Evolutionary conservation across 2,888 invertebrate species (phyloP).

Genomic region (Aleiodes leptofemur): DNA sequence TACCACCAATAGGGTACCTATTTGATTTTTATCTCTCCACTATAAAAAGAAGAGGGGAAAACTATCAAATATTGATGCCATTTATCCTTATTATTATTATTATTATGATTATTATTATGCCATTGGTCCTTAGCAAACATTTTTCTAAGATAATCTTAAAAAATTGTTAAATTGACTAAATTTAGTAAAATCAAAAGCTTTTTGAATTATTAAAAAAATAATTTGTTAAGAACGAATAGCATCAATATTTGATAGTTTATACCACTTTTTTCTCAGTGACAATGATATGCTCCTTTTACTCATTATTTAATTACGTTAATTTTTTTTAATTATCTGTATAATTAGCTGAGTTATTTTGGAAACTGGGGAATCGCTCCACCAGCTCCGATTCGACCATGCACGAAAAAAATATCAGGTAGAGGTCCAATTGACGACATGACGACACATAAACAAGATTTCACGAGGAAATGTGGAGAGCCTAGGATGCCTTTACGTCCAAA

Average conservation of each 20-base stretch:
- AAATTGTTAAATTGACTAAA: no score
- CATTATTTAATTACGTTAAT: background rate
- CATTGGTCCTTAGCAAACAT: no score
- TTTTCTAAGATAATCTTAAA: no score
- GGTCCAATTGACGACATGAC: constrained; percentile 85
- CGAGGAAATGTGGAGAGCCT: constrained; percentile 62
- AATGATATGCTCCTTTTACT: background rate
- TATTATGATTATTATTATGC: no score
- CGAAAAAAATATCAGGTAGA: constrained; percentile 70
- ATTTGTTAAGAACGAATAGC: no score
- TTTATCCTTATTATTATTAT: no score
- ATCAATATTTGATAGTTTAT: no score
- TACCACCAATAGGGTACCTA: constrained; percentile 64
- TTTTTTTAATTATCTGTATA: background rate
- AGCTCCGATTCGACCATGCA: constrained; percentile 61
- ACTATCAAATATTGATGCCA: no score
- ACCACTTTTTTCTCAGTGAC: background rate
- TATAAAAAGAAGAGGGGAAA: no score
- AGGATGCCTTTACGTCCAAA: constrained; percentile 51
- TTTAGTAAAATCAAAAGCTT: no score
- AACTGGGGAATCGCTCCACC: constrained; percentile 68
- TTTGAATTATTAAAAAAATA: no score
- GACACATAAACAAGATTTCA: constrained; percentile 85
- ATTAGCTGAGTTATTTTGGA: constrained; percentile 68
- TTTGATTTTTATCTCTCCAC: constrained; percentile 14